A percentile compares a stretch with the other conserved stretches of the same genome.
Evolutionary conservation across 2,797 vertebrate genomes (phyloP).

Genomic region (Enteromius anoplus): DNA sequence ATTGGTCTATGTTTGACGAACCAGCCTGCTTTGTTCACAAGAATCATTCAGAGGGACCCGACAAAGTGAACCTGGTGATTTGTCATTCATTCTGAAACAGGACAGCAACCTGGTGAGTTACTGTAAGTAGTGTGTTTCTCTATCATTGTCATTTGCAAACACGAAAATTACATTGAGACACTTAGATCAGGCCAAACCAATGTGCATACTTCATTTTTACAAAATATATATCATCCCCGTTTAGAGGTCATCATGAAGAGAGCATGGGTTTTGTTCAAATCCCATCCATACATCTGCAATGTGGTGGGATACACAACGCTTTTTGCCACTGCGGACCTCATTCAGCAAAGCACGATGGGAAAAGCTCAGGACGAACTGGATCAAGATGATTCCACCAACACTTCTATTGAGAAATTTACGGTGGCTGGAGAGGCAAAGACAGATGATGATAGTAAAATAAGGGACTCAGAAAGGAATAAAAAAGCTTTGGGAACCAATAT

Average conservation of each 20-base stretch:
- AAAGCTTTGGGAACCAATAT: conserved; percentile 9
- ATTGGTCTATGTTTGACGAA: conserved; percentile 53
- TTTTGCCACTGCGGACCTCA: conserved; percentile 80
- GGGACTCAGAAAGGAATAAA: conserved; percentile 7
- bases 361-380: conserved; percentile 38
- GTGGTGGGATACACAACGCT: conserved; percentile 79
- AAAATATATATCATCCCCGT: conserved; percentile 26
- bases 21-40: conserved; percentile 45
- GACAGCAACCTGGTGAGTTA: conserved; percentile 60
- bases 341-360: conserved; percentile 77
- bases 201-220: background rate
- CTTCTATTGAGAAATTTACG: conserved; percentile 1
- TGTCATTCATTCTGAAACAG: conserved; percentile 29
- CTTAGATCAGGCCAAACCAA: background rate
- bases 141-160: background rate
- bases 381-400: conserved; percentile 8
- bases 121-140: conserved; percentile 2
- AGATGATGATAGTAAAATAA: conserved; percentile 17
- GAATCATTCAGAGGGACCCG: conserved; percentile 54
- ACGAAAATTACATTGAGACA: background rate
- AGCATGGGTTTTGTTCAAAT: conserved; percentile 73
- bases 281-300: conserved; percentile 78
- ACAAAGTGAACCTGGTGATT: conserved; percentile 42
- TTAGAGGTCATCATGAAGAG: conserved; percentile 71
- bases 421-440: background rate